Evolutionary conservation across 1,140 invertebrate genomes (phyloP).

Genomic region (Paraescarpia echinospica): DNA sequence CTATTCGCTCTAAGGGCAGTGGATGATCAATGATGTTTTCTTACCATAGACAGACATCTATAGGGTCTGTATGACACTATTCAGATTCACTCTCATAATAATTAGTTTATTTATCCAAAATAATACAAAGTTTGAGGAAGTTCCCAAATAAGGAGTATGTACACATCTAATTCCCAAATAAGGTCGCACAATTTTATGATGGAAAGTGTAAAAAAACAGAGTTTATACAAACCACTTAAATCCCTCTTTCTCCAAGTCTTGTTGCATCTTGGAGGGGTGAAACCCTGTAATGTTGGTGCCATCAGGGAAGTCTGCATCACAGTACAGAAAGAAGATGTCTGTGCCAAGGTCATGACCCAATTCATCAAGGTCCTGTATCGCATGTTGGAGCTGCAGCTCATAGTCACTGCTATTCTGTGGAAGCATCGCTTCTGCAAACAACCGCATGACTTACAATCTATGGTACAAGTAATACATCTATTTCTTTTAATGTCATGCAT

Average conservation of each 20-base stretch:
- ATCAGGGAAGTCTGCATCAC: constrained; percentile 9
- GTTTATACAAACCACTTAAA: constrained; percentile 14
- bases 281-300: background rate
- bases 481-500: background rate
- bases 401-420: constrained; percentile 16
- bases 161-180: background rate
- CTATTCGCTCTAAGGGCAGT: too few relatives aligned
- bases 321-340: constrained; percentile 32
- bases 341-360: constrained; percentile 26
- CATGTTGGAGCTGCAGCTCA: constrained; percentile 25
- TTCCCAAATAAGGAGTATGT: background rate
- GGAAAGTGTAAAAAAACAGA: background rate
- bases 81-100: background rate
- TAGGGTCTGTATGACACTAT: too few relatives aligned
- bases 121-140: too few relatives aligned
- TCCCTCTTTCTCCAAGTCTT: constrained; percentile 30
- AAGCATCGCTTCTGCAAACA: constrained; percentile 20
- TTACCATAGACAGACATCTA: too few relatives aligned
- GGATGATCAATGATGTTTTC: too few relatives aligned
- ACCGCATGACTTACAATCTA: background rate
- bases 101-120: too few relatives aligned
- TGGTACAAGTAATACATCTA: background rate
- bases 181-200: background rate
- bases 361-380: constrained; percentile 21
- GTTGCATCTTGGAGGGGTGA: constrained; percentile 24